Base-by-base conservation (phyloP, 1,140 invertebrate genomes). In the Littorina saxatilis region DNA sequence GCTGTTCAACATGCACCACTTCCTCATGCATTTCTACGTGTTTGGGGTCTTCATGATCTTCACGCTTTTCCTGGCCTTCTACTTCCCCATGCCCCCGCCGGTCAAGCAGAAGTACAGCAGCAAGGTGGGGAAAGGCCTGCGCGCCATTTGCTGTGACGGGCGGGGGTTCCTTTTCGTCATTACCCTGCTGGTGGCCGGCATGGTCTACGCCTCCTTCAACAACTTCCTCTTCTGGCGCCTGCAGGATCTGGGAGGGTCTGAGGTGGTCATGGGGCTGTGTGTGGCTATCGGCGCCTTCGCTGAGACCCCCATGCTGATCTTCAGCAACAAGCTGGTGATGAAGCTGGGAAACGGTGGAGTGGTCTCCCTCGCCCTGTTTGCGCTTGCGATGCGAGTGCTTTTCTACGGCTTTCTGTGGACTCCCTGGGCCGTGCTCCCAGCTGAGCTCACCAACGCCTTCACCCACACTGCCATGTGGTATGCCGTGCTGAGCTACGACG, bases 191-290 rank as follows among this genome's bases (percentile, higher is more conserved):
- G 73, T 92, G 11, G 84, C 89, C 32, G 91, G 91, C 35, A 72
- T 87, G 13, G 74, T 90, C 1, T 89, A 88, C 72, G 85, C 89
- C 20, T 83, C 86, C 11, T 87, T 88, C 73, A 84, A 87, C 80
- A 91, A 89, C 78, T 92, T 87, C 78, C 84, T 92, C 43, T 92
- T 92, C 75, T 92, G 91, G 91, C 37, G 86, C 43, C 86, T 92
- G 55, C 83, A 89, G 72, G 90, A 92, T 73, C 76, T 91, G n/a
- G 85, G 88, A 5, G 88, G 88, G 15, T 78, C 50, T 20, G 91
- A 92, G 63, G 50, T 87, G 13, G 85, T 83, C 9, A 88, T 92
- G 88, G 90, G 90, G 52, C 43, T 89, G 13, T 89, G 88, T 78
- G 77, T 92, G 32, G 82, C 85, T 13, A 83, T 90, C 50, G 87